Evolutionary conservation across 2,888 invertebrate genomes (phyloP).

Genomic region (Drosophila siamana): DNA sequence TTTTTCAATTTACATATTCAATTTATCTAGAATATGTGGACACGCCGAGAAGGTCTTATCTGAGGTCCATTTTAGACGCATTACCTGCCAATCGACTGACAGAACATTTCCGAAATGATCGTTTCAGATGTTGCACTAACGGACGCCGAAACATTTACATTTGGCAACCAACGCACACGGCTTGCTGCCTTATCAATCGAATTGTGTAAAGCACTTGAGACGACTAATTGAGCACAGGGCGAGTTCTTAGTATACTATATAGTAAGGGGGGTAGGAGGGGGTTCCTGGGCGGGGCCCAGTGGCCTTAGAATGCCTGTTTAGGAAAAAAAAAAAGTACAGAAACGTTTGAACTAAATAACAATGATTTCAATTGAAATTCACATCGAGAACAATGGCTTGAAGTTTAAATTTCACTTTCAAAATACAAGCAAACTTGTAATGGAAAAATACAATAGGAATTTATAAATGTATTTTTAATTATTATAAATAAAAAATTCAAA

Average conservation of each 20-base stretch:
- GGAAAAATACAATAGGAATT: too few species aligned
- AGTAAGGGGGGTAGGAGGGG: too few species aligned
- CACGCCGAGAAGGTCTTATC: slow-evolving; percentile 49
- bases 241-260: background rate
- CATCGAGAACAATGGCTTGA: too few species aligned
- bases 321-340: too few species aligned
- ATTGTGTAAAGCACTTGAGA: slow-evolving; percentile 57
- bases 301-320: slow-evolving; percentile 21
- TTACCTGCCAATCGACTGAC: slow-evolving; percentile 73
- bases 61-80: slow-evolving; percentile 69
- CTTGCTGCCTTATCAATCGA: slow-evolving; percentile 44
- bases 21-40: slow-evolving; percentile 34
- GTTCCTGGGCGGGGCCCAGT: too few species aligned
- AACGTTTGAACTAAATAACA: too few species aligned
- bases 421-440: too few species aligned
- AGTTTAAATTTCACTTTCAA: too few species aligned
- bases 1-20: slow-evolving; percentile 67
- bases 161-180: slow-evolving; percentile 19
- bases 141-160: slow-evolving; percentile 75
- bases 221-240: slow-evolving; percentile 6
- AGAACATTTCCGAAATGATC: slow-evolving; percentile 16
- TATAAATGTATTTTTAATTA: too few species aligned
- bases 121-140: slow-evolving; percentile 59
- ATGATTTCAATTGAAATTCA: too few species aligned
- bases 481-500: too few species aligned